Conservation (phyloP, 1,140 invertebrate genomes). For the Eupristina koningsbergeri region DNA sequence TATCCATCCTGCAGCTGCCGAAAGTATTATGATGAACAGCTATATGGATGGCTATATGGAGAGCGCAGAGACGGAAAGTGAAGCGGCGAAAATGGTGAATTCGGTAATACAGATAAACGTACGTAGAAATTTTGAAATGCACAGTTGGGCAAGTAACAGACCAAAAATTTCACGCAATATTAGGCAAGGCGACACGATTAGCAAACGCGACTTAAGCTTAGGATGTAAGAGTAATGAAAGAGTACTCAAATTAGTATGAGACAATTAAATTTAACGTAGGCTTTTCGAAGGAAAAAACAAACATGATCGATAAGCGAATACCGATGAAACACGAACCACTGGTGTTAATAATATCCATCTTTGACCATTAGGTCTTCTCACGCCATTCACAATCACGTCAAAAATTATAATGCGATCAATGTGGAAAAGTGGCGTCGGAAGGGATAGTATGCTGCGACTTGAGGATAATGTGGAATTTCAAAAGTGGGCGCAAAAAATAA, state of each 20-base stretch:
- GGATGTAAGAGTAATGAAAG: background rate
- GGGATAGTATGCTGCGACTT: too few relatives aligned
- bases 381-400: constrained; percentile 60
- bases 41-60: constrained; percentile 28
- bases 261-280: background rate
- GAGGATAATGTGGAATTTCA: too few relatives aligned
- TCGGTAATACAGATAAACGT: constrained; percentile 31
- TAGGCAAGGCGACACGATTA: background rate
- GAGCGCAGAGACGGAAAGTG: constrained; percentile 38
- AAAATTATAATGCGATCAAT: constrained; percentile 66
- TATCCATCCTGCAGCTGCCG: background rate
- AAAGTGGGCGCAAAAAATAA: too few relatives aligned
- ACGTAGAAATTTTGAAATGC: background rate
- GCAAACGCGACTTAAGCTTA: background rate
- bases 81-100: constrained; percentile 50
- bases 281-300: too few relatives aligned
- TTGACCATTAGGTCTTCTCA: constrained; percentile 65
- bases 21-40: background rate
- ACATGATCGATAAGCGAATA: background rate
- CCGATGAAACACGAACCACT: constrained; percentile 7
- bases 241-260: background rate
- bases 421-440: constrained; percentile 51
- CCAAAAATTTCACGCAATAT: too few relatives aligned
- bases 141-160: constrained; percentile 4
- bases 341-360: constrained; percentile 56